These are phyloP conservation scores for Atrina japonica DNA, from an alignment of 2,888 invertebrate species.

Conservation along the genomic window DNA sequence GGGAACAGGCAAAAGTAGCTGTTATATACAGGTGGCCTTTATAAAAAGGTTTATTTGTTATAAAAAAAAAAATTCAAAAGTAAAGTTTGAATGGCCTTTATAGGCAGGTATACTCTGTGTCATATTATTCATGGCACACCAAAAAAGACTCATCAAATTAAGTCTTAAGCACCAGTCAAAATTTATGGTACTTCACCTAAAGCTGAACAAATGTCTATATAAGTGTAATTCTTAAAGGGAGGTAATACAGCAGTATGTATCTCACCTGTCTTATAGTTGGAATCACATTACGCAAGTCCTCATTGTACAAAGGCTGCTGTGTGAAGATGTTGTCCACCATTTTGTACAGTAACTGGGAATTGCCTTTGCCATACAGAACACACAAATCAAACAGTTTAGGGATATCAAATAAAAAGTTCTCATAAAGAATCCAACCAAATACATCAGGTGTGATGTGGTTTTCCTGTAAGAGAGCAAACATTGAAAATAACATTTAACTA, in stretches of 20 bases:
- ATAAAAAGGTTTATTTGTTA: too few species aligned
- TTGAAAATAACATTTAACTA: too few species aligned
- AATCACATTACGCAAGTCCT: conserved; percentile 82
- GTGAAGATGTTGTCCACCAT: conserved; percentile 86
- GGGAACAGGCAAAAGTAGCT: too few species aligned
- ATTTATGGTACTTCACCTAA: too few species aligned
- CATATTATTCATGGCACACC: too few species aligned
- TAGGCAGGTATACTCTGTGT: too few species aligned
- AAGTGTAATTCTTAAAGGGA: background rate
- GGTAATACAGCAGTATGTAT: background rate
- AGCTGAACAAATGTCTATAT: background rate
- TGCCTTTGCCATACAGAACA: conserved; percentile 87
- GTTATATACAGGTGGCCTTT: too few species aligned
- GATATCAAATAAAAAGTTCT: conserved; percentile 90
- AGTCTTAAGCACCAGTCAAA: too few species aligned
- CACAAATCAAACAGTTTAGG: conserved; percentile 91
- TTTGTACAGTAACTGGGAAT: conserved; percentile 84
- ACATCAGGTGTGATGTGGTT: conserved; percentile 84
- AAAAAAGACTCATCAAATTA: too few species aligned
- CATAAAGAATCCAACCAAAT: conserved; percentile 82
- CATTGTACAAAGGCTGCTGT: conserved; percentile 86
- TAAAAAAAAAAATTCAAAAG: too few species aligned
- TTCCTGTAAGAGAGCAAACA: conserved; percentile 63
- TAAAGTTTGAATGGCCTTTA: too few species aligned
- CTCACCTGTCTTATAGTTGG: conserved; percentile 77